These are phyloP conservation scores for Belgica antarctica DNA, from an alignment of 2,888 invertebrate genomes.

Conservation along the genomic window DNA sequence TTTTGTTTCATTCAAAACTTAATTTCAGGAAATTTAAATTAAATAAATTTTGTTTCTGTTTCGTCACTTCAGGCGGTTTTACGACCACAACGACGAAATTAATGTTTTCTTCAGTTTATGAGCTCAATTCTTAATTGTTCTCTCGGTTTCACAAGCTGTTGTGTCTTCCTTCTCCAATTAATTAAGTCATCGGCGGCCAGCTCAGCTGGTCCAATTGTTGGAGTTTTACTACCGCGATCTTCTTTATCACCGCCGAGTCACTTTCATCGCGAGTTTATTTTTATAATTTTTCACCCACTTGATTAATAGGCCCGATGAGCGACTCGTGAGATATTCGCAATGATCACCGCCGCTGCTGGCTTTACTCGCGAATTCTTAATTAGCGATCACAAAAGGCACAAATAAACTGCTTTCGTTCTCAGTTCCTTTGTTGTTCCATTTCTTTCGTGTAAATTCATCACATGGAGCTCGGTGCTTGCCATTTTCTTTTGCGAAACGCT, in stretches of 20 bases:
- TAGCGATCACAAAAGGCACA: background rate
- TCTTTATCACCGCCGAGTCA: too few relatives aligned
- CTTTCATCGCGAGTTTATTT: too few relatives aligned
- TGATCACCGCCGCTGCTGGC: background rate
- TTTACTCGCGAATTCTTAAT: background rate
- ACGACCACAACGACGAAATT: too few relatives aligned
- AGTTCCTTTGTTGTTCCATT: slow-evolving; percentile 15
- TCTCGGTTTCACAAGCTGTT: too few relatives aligned
- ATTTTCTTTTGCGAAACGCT: slow-evolving; percentile 2
- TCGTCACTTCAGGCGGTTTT: background rate
- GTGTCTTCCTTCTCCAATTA: too few relatives aligned
- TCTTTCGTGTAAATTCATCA: slow-evolving; percentile 8
- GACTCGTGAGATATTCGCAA: background rate
- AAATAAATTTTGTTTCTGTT: background rate
- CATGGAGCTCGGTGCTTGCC: background rate
- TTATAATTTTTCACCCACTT: slow-evolving; percentile 14
- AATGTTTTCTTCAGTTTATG: too few relatives aligned
- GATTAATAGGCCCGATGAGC: background rate
- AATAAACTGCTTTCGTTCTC: background rate
- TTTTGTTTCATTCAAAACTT: background rate
- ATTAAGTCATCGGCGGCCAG: too few relatives aligned
- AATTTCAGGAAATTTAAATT: background rate
- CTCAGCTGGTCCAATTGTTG: too few relatives aligned
- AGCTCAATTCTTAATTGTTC: too few relatives aligned
- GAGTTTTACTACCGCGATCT: too few relatives aligned